Conservation (phyloP, 2,888 invertebrate genomes). For the Trachelus tabidus region DNA sequence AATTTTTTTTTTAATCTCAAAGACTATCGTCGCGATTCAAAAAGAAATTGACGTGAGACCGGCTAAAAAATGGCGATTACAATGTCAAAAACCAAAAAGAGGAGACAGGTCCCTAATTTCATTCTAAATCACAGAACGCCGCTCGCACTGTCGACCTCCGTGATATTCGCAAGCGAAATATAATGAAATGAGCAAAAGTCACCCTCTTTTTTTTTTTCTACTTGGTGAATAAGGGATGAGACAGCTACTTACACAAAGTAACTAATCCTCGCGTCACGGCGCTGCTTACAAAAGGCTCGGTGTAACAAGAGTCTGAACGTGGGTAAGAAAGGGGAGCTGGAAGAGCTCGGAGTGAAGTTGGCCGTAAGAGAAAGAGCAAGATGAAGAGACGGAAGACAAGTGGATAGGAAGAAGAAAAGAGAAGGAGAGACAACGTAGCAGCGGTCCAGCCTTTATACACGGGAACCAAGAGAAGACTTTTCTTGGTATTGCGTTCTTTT, state of each 20-base stretch:
- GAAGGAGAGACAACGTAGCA: too few relatives aligned
- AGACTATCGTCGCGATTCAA: not conserved
- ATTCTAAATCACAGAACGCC: not conserved
- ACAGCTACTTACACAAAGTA: constrained; percentile 42
- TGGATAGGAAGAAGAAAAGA: constrained; percentile 11
- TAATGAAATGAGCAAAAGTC: constrained; percentile 49
- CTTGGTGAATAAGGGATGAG: constrained; percentile 51
- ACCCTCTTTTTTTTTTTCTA: constrained; percentile 28
- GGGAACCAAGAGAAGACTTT: not conserved
- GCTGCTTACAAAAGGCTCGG: constrained; percentile 41
- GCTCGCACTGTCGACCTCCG: not conserved
- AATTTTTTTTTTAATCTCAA: too few relatives aligned
- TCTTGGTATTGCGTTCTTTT: not conserved
- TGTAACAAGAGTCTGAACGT: constrained; percentile 10
- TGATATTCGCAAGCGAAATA: constrained; percentile 10
- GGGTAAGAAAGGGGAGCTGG: constrained; percentile 14
- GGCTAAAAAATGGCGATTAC: not conserved
- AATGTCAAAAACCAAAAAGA: not conserved
- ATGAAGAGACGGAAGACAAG: constrained; percentile 9
- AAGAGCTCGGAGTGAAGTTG: constrained; percentile 8
- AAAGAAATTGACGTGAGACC: not conserved
- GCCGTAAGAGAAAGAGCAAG: constrained; percentile 8
- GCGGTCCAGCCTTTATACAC: not conserved
- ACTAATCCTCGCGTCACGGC: constrained; percentile 49
- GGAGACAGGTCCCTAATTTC: not conserved